Evolutionary conservation across 2,113 vertebrate species (phyloP).

Genomic region (Riparia riparia): DNA sequence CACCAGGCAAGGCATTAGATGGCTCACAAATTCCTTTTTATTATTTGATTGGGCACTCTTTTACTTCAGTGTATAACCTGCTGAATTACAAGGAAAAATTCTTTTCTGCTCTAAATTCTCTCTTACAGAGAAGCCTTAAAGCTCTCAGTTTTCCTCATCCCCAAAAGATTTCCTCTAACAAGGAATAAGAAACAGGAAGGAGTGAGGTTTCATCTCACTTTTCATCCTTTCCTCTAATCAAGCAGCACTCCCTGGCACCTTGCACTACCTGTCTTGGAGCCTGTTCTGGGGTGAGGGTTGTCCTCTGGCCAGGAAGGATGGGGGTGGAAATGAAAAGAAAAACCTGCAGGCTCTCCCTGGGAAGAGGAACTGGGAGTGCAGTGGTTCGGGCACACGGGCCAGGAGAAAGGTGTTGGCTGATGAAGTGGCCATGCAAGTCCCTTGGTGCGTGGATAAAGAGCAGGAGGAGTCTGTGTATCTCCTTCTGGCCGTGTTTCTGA

Average conservation of each 20-base stretch:
- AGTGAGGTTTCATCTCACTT: neutral
- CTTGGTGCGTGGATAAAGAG: neutral
- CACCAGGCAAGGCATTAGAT: neutral
- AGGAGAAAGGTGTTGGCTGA: neutral
- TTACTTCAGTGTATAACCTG: neutral
- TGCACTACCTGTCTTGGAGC: constrained; percentile 31
- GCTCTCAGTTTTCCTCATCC: neutral
- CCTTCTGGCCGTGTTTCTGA: neutral
- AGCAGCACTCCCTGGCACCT: neutral
- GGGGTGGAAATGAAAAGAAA: constrained; percentile 26
- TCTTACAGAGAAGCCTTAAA: neutral
- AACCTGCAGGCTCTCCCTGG: neutral
- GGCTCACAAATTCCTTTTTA: neutral
- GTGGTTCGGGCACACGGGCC: neutral
- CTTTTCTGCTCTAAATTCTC: neutral
- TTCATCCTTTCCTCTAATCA: constrained; percentile 23
- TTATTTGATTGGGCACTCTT: neutral
- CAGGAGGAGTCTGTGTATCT: accelerated
- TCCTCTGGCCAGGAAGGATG: constrained; percentile 15
- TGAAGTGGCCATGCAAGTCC: neutral
- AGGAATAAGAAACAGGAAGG: neutral
- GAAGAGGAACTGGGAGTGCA: neutral
- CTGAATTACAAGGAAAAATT: neutral
- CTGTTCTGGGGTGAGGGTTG: constrained; percentile 7
- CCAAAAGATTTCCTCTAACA: neutral